These are phyloP conservation scores for Drosophila nigricruria DNA, from an alignment of 2,888 invertebrate species.

Conservation along the genomic window DNA sequence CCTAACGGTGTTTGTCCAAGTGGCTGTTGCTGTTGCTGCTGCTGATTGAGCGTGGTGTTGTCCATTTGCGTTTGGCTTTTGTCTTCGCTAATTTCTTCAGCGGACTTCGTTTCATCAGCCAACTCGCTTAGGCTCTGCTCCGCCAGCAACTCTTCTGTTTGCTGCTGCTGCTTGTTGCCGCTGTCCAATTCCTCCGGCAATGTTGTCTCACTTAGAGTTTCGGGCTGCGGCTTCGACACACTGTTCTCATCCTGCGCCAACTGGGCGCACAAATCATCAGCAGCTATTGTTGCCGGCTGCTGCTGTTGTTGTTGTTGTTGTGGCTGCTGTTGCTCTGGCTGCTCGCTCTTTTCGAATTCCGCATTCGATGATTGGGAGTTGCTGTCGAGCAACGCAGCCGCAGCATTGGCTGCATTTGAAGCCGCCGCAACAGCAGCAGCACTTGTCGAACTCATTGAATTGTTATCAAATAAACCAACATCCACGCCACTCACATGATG, in stretches of 20 bases:
- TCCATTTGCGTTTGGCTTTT: constrained; percentile 53
- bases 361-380: constrained; percentile 81
- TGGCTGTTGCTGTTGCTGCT: constrained; percentile 9
- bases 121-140: constrained; percentile 55
- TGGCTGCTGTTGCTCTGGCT: constrained; percentile 28
- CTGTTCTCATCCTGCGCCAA: constrained; percentile 61
- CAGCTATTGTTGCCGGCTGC: constrained; percentile 22
- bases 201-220: constrained; percentile 45
- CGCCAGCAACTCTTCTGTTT: constrained; percentile 58
- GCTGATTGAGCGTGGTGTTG: constrained; percentile 19
- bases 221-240: constrained; percentile 60
- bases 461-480: constrained; percentile 81
- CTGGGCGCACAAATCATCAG: constrained; percentile 39
- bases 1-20: constrained; percentile 39
- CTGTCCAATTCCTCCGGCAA: constrained; percentile 31
- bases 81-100: constrained; percentile 67
- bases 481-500: constrained; percentile 70
- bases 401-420: constrained; percentile 73
- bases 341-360: constrained; percentile 66
- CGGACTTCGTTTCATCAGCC: constrained; percentile 60
- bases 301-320: neutral
- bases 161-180: constrained; percentile 44
- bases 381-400: constrained; percentile 81
- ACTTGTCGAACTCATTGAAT: constrained; percentile 82
- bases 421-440: constrained; percentile 75